phyloP scores from a whole-genome alignment of 2,888 invertebrate genomes.

The Elysia crispata region DNA sequence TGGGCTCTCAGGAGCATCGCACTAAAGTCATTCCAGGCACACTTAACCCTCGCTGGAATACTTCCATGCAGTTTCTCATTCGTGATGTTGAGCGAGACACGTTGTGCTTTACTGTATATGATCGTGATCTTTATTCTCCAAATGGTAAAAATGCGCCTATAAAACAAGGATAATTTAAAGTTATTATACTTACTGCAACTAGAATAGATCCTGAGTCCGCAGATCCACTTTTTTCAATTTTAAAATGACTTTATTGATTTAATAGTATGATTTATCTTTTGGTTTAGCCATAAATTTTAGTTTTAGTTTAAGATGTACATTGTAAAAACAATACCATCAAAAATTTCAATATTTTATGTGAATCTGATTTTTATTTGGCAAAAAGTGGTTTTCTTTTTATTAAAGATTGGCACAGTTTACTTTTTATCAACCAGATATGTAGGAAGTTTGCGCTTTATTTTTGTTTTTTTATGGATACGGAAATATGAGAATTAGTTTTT shows the following conservation, averaged over 20 bases:
- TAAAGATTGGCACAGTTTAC: not conserved
- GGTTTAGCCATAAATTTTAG: too few relatives aligned
- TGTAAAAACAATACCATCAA: too few relatives aligned
- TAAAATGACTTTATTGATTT: not conserved
- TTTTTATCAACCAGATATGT: too few relatives aligned
- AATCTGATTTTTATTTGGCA: too few relatives aligned
- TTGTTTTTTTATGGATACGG: not conserved
- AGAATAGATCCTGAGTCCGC: too few relatives aligned
- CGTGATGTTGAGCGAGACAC: constrained; percentile 84
- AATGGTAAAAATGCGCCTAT: constrained; percentile 83
- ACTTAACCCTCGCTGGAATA: constrained; percentile 84
- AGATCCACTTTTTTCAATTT: too few relatives aligned
- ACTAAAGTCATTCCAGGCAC: constrained; percentile 82
- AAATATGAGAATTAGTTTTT: not conserved
- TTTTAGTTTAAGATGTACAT: too few relatives aligned
- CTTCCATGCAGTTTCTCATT: constrained; percentile 87
- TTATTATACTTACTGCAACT: too few relatives aligned
- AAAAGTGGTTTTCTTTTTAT: not conserved
- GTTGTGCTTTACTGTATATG: constrained; percentile 84
- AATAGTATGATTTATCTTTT: too few relatives aligned
- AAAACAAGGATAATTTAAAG: too few relatives aligned
- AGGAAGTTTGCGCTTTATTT: too few relatives aligned
- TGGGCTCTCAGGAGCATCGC: constrained; percentile 85
- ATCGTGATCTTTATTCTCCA: constrained; percentile 85
- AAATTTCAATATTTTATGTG: too few relatives aligned